Conservation (phyloP, 2,113 vertebrate genomes). For the Ciconia boyciana region DNA sequence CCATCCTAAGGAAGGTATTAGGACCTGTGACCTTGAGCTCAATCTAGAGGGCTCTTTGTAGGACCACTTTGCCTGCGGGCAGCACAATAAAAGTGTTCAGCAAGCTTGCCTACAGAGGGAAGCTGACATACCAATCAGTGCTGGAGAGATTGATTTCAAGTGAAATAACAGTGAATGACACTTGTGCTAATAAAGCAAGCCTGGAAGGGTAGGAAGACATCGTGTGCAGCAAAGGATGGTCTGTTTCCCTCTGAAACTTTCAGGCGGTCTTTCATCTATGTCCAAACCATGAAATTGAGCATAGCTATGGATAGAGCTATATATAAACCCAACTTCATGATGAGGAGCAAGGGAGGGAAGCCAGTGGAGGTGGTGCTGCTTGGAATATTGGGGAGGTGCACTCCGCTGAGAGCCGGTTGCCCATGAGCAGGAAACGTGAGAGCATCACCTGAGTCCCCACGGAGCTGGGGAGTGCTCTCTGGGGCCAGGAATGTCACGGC, state of each 20-base stretch:
- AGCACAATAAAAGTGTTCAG: slow-evolving; percentile 30
- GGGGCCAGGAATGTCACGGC: neutral
- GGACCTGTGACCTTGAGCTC: slow-evolving; percentile 54
- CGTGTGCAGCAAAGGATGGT: neutral
- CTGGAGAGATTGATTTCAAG: slow-evolving; percentile 45
- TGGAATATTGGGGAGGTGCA: rapidly evolving
- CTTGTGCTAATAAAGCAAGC: slow-evolving; percentile 32
- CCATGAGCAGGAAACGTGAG: neutral
- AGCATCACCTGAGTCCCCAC: rapidly evolving
- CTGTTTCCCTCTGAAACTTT: neutral
- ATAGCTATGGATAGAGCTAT: neutral
- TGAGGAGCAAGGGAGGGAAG: neutral
- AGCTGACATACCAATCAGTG: slow-evolving; percentile 57
- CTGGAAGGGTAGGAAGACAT: neutral
- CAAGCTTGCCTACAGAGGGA: slow-evolving; percentile 36
- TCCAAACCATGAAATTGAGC: neutral
- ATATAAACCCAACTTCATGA: neutral
- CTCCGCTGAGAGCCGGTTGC: rapidly evolving
- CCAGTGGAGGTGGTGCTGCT: neutral
- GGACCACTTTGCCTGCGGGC: slow-evolving; percentile 34
- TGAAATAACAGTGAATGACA: slow-evolving; percentile 52
- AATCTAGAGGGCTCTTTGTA: slow-evolving; percentile 35
- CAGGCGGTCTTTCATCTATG: neutral
- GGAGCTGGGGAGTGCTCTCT: rapidly evolving
- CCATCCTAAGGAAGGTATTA: slow-evolving; percentile 24